Base-by-base conservation (phyloP, 1,140 invertebrate species). In the Drosophila persimilis region DNA sequence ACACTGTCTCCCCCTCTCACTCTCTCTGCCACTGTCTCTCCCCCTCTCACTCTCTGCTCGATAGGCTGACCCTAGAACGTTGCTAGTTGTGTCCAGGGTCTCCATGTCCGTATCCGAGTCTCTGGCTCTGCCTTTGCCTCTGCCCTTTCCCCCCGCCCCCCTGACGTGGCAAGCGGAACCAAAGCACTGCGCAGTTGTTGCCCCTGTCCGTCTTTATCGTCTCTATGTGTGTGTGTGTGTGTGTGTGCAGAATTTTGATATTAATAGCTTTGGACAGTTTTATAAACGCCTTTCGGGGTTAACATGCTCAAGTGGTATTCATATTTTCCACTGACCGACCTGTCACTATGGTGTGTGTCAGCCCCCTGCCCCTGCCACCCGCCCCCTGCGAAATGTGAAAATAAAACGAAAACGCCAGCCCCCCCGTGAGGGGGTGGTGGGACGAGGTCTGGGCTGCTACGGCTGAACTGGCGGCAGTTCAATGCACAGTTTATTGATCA, bases 261-360 rank as follows among this genome's bases (percentile, higher is more conserved):
- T 88, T 88, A 88, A 88, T 88, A 89, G 83, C 79, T 77, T 88
- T 88, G 83, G 83, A 88, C 83, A 88, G 84, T 79, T 88, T 88
- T 88, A 88, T 88, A 88, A 88, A 88, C 84, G 83, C 84, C 84
- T 88, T 88, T 88, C 79, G 84, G 83, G 83, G 83, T 88, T 88
- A 88, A 88, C 83, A 88, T 88, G 84, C 71, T 89, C 83, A 88
- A 88, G 84, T 88, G 83, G 71, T 89, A 88, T 88, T 88, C 83
- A 88, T 89, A 88, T 88, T 88, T 88, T 88, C 83, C 84, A 88
- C 83, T 88, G 83, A 89, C 83, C 83, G 83, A 88, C 83, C 83
- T 88, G 83, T 88, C 83, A 88, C 83, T 88, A 76, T 73, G 57
- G 59, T 73, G 63, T 76, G 72, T 73, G 71, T 86, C 73, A 81